Percentiles rank a stretch among this genome's conserved stretches.
phyloP scores from a whole-genome alignment of 2,113 vertebrate species.

The Tylochromis polylepis region DNA sequence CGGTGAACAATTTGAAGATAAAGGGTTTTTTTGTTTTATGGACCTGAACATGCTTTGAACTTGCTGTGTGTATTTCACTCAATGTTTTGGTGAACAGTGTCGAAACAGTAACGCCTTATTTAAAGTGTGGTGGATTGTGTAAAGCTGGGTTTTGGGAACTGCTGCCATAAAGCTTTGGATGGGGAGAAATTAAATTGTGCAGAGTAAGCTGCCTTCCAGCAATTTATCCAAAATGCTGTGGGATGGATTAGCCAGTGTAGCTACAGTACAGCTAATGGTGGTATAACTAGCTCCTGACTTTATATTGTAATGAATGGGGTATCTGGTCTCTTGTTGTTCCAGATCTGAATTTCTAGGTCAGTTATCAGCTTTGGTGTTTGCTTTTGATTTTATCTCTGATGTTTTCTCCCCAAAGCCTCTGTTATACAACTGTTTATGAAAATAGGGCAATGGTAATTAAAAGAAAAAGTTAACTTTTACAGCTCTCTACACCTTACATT shows the following conservation, averaged over 20 bases:
- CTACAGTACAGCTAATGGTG: neutral
- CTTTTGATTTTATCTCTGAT: slow-evolving; percentile 13
- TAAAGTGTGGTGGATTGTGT: neutral
- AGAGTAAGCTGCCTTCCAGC: slow-evolving; percentile 26
- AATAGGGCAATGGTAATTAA: slow-evolving; percentile 13
- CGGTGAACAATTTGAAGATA: neutral
- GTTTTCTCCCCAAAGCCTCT: slow-evolving; percentile 14
- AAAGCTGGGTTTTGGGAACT: neutral
- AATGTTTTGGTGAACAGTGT: neutral
- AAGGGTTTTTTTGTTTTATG: neutral
- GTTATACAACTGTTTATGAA: slow-evolving; percentile 22
- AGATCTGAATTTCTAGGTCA: slow-evolving; percentile 10
- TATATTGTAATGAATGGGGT: neutral
- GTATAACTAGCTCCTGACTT: slow-evolving; percentile 38
- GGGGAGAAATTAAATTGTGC: slow-evolving; percentile 31
- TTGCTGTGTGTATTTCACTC: neutral
- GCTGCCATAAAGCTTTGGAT: neutral
- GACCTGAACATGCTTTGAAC: neutral
- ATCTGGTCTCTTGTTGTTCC: neutral
- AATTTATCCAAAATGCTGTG: slow-evolving; percentile 27
- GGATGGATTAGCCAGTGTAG: slow-evolving; percentile 25
- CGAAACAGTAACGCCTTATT: neutral
- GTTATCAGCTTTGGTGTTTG: neutral
- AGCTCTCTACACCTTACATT: neutral
- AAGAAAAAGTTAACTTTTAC: neutral